Base-by-base conservation (phyloP, 2,888 invertebrate genomes). In the Leucophora obtusa region DNA sequence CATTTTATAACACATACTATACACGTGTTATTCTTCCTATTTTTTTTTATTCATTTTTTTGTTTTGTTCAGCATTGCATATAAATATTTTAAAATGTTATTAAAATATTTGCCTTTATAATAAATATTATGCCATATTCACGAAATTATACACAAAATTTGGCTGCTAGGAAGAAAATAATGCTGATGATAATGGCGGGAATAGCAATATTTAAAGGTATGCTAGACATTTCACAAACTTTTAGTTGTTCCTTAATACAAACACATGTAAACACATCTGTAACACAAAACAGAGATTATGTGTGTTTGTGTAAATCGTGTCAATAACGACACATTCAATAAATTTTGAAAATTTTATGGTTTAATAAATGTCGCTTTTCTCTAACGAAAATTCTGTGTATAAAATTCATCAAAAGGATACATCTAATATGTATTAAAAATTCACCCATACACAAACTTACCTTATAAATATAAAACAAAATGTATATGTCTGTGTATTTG, bases 241-340 rank as follows among this genome's bases (percentile, higher is more conserved):
- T 70, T 47, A 35, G 65, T 79, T 71, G 59, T 70, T 70, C 76
- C 76, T 59, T 71, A 65, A 59, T 62, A 50, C 18, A 68, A 75
- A 75, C 35, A 62, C 15, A 58, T 33, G 56, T 35, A 59, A 21
- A 53, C 70, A 54, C 63, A 59, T 53, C 53, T 66, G 53, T 59
- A 15, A 38, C 11, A 38, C 14, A 38, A 11, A 38, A 38, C 11
- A 17, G 28, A 21, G 47, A 14, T 15, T 15, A n/a, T 35, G 56
- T 18, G 54, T 33, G 33, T 50, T 53, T 72, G 14, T 47, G 21
- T 43, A 54, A 78, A 78, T 73, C 70, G 75, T 80, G 79, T 63
- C 75, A 80, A 80, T 72, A 80, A 71, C 79, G 58, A 80, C 79
- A 75, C 79, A 72, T 80, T 75, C 79, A 68, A 72, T 68, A 72